These are phyloP conservation scores for Strongylocentrotus purpuratus DNA, from an alignment of 35 echinoderm and acorn worm species.

Conservation along the genomic window DNA sequence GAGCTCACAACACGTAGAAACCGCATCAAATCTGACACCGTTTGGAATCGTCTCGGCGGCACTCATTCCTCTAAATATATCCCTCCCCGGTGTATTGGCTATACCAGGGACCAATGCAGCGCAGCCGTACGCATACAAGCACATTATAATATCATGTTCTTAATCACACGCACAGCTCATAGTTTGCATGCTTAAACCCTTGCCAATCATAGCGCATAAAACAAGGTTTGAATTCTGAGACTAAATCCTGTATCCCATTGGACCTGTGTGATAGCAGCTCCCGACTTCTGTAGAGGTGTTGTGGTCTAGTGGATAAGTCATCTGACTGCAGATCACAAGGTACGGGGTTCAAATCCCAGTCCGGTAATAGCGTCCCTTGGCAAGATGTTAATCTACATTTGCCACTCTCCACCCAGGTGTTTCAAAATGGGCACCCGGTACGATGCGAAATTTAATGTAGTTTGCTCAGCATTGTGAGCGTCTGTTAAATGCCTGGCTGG, in stretches of 20 bases:
- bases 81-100: background rate
- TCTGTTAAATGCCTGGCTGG: too few relatives aligned
- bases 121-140: background rate
- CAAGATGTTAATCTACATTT: too few relatives aligned
- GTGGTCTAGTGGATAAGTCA: too few relatives aligned
- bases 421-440: too few relatives aligned
- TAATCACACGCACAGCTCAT: background rate
- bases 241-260: background rate
- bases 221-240: background rate
- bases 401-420: too few relatives aligned
- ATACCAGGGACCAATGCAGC: background rate
- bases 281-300: too few relatives aligned
- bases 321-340: too few relatives aligned
- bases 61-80: background rate
- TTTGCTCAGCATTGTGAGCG: too few relatives aligned
- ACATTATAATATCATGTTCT: constrained; percentile 1
- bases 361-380: too few relatives aligned
- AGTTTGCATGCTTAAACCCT: background rate
- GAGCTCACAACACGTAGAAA: background rate
- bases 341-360: too few relatives aligned
- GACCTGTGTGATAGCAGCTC: too few relatives aligned
- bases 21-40: background rate
- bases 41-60: background rate
- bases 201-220: background rate
- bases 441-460: too few relatives aligned